Evolutionary conservation across 2,113 vertebrate species (phyloP), one percentile per base, ranked within the genome.

Genomic region (Chloropsis hardwickii): DNA sequence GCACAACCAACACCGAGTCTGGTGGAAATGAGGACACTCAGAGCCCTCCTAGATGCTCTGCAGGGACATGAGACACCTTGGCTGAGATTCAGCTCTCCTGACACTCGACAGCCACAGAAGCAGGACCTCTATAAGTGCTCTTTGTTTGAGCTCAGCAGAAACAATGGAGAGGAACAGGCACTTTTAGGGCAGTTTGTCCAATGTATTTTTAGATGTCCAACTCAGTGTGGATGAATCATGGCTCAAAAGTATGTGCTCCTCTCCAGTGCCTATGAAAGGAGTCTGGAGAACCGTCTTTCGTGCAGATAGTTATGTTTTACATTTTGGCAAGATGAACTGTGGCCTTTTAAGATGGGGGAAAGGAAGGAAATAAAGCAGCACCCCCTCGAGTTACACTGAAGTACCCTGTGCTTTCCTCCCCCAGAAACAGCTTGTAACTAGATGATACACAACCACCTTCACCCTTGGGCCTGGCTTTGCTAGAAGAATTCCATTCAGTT

Each of bases 191-290:
- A 81, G 92, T 70, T 74, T 10, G 11, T 89, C 73, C 47, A 2
- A 57, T 57, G 58, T 91, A 92, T 92, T 96, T 95, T 96, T 83
- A 94, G 89, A 78, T 33, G 51, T 27, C 35, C 57, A 88, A 19
- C 44, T 56, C 60, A 47, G 33, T 2, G 39, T 9, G 35, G 84
- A 92, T 87, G 89, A 89, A 91, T 94, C 90, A 94, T 4, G 39
- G 69, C 37, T 69, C 69, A 67, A 69, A 91, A 95, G 90, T 1
- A 15, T 58, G 54, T 70, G 77, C 35, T 71, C 33, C 51, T 81
- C 57, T 91, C 44, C 33, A 31, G 39, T 81, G 77, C 78, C 90
- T 95, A 89, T 31, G 61, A 95, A 94, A 92, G 87, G 84, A 91
- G 73, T 11, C 90, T 71, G 57, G 39, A 86, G n/a, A 88, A 73